These are phyloP conservation scores for Ridgeia piscesae DNA, from an alignment of 1,140 invertebrate species.

Conservation along the genomic window DNA sequence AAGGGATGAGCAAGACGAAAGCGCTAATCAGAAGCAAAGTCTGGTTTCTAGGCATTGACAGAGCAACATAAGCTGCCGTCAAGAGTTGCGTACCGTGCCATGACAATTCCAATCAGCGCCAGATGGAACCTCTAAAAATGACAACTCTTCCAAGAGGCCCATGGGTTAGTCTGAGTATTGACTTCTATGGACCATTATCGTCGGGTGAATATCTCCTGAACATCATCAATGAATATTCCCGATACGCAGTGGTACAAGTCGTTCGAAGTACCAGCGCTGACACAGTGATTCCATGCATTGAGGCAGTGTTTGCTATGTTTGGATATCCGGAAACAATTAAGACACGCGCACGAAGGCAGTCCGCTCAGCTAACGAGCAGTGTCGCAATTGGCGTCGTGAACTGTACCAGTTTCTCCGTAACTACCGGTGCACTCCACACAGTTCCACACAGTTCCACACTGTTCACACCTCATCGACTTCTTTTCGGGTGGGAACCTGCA, in stretches of 20 bases:
- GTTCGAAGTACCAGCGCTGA: neutral
- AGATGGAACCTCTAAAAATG: neutral
- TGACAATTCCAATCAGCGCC: neutral
- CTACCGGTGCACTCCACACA: conserved; percentile 34
- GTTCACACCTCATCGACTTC: conserved; percentile 32
- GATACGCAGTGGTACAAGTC: conserved; percentile 17
- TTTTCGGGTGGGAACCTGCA: conserved; percentile 32
- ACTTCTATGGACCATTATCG: conserved; percentile 12
- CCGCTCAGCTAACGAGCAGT: conserved; percentile 31
- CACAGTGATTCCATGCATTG: neutral
- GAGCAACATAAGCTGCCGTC: neutral
- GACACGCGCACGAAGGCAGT: conserved; percentile 34
- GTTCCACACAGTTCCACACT: conserved; percentile 29
- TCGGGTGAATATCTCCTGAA: conserved; percentile 9
- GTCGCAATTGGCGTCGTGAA: conserved; percentile 36
- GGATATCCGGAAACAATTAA: conserved; percentile 4
- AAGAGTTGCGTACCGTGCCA: neutral
- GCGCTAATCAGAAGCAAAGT: neutral
- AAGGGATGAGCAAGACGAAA: conserved; percentile 10
- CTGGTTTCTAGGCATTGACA: conserved; percentile 19
- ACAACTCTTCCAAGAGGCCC: neutral
- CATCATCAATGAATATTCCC: conserved; percentile 12
- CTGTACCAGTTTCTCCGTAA: conserved; percentile 34
- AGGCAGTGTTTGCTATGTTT: conserved; percentile 20
- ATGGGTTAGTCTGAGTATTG: conserved; percentile 1